Percentiles rank a stretch among this genome's conserved stretches.
Evolutionary conservation across 2,113 vertebrate species (phyloP).

Genomic region (Eubucco bourcierii): DNA sequence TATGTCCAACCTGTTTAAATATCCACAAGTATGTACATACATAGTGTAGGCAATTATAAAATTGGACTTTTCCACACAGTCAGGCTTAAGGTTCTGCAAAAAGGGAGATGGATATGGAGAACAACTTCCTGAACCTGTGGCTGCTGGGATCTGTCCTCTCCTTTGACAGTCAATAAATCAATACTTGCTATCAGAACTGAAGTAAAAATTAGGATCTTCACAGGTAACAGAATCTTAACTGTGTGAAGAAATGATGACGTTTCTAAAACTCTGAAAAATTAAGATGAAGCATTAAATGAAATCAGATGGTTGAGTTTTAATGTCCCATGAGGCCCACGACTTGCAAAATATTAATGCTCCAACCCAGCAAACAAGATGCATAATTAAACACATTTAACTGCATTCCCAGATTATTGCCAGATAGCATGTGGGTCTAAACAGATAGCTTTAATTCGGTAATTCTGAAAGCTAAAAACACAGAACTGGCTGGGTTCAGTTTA

Average conservation of each 20-base stretch:
- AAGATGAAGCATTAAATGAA: not conserved
- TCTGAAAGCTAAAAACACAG: not conserved
- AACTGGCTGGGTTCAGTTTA: not conserved
- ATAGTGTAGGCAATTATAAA: not conserved
- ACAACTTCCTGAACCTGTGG: not conserved
- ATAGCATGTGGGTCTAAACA: not conserved
- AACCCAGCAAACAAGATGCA: not conserved
- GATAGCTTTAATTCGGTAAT: not conserved
- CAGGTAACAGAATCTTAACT: not conserved
- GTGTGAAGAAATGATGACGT: not conserved
- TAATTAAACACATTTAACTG: not conserved
- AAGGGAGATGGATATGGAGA: not conserved
- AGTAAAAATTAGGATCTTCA: not conserved
- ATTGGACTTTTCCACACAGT: not conserved
- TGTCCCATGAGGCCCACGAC: not conserved
- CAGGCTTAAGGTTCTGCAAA: not conserved
- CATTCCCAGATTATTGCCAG: constrained; percentile 6
- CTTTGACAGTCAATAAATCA: not conserved
- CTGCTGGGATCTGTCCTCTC: not conserved
- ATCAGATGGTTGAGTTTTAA: not conserved
- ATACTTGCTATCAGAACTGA: not conserved
- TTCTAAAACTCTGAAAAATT: not conserved
- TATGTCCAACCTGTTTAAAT: not conserved
- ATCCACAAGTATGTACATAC: not conserved
- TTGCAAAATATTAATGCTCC: not conserved